Percentiles rank a stretch among this genome's conserved stretches.
Evolutionary conservation across 2,888 invertebrate species (phyloP).

Genomic region (Tiliacea citrago): DNA sequence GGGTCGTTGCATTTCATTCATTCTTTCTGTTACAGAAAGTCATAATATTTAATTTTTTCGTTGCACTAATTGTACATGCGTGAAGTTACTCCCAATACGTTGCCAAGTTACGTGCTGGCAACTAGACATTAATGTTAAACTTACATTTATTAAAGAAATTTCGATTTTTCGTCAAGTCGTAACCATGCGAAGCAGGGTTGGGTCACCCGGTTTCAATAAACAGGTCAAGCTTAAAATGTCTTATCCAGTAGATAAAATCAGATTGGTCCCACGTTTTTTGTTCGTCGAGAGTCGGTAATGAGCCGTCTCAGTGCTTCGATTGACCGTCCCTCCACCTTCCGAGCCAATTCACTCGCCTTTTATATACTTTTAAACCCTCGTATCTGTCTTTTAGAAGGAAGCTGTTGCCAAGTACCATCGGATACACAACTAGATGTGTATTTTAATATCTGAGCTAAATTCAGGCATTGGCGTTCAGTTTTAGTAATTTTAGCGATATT

Average conservation of each 20-base stretch:
- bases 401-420: slow-evolving; percentile 68
- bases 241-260: slow-evolving; percentile 66
- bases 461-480: slow-evolving; percentile 1
- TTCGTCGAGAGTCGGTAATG: slow-evolving; percentile 80
- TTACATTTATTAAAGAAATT: not conserved
- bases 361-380: slow-evolving; percentile 83
- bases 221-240: slow-evolving; percentile 63
- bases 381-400: slow-evolving; percentile 80
- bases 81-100: too few relatives aligned
- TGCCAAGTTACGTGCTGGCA: too few relatives aligned
- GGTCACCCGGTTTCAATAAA: slow-evolving; percentile 53
- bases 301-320: slow-evolving; percentile 86
- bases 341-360: slow-evolving; percentile 83
- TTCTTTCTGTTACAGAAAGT: too few relatives aligned
- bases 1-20: too few relatives aligned
- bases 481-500: not conserved
- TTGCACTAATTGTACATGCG: too few relatives aligned
- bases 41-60: too few relatives aligned
- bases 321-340: slow-evolving; percentile 83
- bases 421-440: slow-evolving; percentile 31
- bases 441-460: slow-evolving; percentile 30
- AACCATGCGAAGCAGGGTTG: not conserved
- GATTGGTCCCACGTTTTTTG: slow-evolving; percentile 69
- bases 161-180: not conserved
- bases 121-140: too few relatives aligned